phyloP scores from a whole-genome alignment of 2,888 invertebrate species.

The Drosophila atroscutellata region DNA sequence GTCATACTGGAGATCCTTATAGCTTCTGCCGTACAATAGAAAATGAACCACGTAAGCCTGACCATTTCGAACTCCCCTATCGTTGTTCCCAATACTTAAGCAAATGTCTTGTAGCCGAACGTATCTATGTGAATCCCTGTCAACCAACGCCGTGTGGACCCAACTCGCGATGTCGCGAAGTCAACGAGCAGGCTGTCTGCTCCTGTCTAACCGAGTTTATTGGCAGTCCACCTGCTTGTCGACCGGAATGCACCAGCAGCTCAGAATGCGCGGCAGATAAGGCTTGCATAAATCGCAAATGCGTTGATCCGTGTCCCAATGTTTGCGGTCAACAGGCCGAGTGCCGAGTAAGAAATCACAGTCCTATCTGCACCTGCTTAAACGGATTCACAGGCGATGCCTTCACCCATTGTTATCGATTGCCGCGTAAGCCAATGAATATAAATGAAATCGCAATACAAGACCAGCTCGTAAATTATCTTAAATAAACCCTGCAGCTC shows the following conservation, averaged over 20 bases:
- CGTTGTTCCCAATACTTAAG: background rate
- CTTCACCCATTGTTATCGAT: constrained; percentile 86
- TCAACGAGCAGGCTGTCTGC: constrained; percentile 90
- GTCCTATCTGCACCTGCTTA: constrained; percentile 91
- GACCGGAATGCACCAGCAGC: constrained; percentile 90
- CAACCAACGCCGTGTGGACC: constrained; percentile 93
- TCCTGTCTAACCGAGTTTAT: constrained; percentile 89
- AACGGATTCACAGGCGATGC: constrained; percentile 87
- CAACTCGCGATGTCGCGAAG: constrained; percentile 91
- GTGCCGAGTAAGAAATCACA: constrained; percentile 90
- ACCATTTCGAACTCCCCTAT: background rate
- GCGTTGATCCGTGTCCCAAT: constrained; percentile 89
- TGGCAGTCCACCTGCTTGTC: constrained; percentile 87
- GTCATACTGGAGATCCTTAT: constrained; percentile 90
- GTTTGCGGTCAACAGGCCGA: constrained; percentile 90
- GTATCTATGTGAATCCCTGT: constrained; percentile 88
- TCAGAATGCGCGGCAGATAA: constrained; percentile 89
- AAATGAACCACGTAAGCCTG: constrained; percentile 85
- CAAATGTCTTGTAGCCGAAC: constrained; percentile 83
- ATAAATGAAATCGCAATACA: background rate
- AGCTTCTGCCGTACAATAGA: constrained; percentile 86
- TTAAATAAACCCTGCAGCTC: constrained; percentile 47
- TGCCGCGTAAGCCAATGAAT: constrained; percentile 81
- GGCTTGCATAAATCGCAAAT: constrained; percentile 90
- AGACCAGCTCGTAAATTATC: background rate